Percentiles rank a stretch among this genome's conserved stretches.
Conservation (phyloP, 1,140 invertebrate genomes). For the Cydia amplana region DNA sequence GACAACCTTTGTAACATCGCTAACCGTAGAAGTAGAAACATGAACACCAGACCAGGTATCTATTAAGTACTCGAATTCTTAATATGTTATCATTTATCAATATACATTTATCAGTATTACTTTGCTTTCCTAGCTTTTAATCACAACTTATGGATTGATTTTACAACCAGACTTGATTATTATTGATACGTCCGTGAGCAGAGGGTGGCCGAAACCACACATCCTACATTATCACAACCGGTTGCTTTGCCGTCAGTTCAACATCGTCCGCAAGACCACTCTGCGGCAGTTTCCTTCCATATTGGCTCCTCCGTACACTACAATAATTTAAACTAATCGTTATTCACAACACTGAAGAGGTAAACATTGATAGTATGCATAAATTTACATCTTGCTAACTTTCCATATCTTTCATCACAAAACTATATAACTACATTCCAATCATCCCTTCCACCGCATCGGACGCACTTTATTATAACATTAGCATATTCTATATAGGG, state of each 20-base stretch:
- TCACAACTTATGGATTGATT: constrained; percentile 62
- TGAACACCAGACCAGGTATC: constrained; percentile 49
- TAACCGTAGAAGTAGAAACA: constrained; percentile 48
- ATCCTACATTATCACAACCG: constrained; percentile 31
- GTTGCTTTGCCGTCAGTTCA: constrained; percentile 22
- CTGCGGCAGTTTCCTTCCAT: constrained; percentile 52
- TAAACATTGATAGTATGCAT: constrained; percentile 66
- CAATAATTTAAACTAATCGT: constrained; percentile 54
- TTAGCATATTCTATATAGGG: constrained; percentile 48
- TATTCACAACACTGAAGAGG: constrained; percentile 78
- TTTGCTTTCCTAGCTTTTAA: constrained; percentile 55
- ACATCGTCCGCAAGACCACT: not conserved
- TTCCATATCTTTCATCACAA: constrained; percentile 41
- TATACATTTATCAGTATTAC: constrained; percentile 53
- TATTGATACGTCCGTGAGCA: constrained; percentile 51
- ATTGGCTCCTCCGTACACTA: constrained; percentile 35
- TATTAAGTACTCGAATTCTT: constrained; percentile 47
- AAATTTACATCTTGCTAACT: constrained; percentile 63
- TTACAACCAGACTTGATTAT: constrained; percentile 62
- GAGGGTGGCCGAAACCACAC: constrained; percentile 35
- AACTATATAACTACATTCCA: constrained; percentile 48
- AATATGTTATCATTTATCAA: constrained; percentile 45
- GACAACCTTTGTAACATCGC: constrained; percentile 54
- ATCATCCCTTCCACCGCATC: constrained; percentile 55
- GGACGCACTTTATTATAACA: constrained; percentile 41